These are phyloP conservation scores for Eristalinus sepulchralis DNA, from an alignment of 2,888 invertebrate genomes.

Conservation along the genomic window DNA sequence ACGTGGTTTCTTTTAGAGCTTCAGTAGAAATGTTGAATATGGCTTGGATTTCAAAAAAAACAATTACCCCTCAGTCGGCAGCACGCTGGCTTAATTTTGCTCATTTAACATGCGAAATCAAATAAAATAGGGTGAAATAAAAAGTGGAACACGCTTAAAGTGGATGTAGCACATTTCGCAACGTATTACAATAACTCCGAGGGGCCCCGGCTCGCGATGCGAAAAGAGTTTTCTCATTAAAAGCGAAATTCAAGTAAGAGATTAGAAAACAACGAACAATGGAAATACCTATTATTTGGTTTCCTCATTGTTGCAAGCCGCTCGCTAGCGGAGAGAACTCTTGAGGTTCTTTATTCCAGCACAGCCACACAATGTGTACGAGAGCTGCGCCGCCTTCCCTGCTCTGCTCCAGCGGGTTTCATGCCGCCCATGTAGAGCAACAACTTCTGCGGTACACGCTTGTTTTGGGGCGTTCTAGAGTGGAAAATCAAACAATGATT, in stretches of 20 bases:
- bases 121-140: slow-evolving; percentile 8
- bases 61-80: neutral
- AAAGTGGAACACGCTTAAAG: slow-evolving; percentile 38
- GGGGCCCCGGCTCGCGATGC: slow-evolving; percentile 34
- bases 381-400: neutral
- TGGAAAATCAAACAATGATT: slow-evolving; percentile 70
- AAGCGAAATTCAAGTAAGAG: slow-evolving; percentile 68
- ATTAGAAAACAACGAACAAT: slow-evolving; percentile 69
- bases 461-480: slow-evolving; percentile 62
- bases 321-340: slow-evolving; percentile 27
- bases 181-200: slow-evolving; percentile 36
- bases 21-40: neutral
- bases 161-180: slow-evolving; percentile 39
- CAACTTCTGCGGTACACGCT: slow-evolving; percentile 20
- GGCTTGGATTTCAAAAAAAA: neutral
- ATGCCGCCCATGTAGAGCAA: slow-evolving; percentile 26
- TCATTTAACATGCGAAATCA: slow-evolving; percentile 48
- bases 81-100: slow-evolving; percentile 8
- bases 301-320: slow-evolving; percentile 67
- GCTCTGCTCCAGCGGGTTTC: neutral
- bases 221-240: slow-evolving; percentile 68
- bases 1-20: no score
- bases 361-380: slow-evolving; percentile 44
- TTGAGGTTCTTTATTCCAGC: slow-evolving; percentile 55
- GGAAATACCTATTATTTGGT: slow-evolving; percentile 69